Conservation (phyloP, 2,113 vertebrate species). For the Cinclus cinclus region DNA sequence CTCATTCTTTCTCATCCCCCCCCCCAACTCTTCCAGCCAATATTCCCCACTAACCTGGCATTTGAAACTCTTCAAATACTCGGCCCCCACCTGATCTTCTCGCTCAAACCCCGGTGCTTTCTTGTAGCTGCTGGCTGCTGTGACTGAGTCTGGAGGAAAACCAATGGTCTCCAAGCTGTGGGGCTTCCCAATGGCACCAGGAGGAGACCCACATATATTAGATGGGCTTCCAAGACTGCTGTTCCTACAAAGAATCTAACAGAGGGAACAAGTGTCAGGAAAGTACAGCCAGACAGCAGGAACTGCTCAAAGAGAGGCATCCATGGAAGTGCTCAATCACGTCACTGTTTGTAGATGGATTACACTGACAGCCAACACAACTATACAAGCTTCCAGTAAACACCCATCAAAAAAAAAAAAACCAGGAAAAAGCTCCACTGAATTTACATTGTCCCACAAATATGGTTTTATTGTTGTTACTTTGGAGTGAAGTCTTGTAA, state of each 20-base stretch:
- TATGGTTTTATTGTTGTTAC: neutral
- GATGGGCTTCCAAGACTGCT: slow-evolving; percentile 81
- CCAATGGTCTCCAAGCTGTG: slow-evolving; percentile 79
- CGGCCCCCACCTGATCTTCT: slow-evolving; percentile 90
- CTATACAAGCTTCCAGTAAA: neutral
- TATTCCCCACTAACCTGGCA: slow-evolving; percentile 76
- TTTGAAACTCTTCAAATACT: slow-evolving; percentile 83
- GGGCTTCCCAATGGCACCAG: slow-evolving; percentile 77
- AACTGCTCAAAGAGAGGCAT: neutral
- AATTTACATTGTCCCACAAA: neutral
- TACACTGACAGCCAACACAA: slow-evolving; percentile 4
- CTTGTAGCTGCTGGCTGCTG: slow-evolving; percentile 86
- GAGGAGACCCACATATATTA: slow-evolving; percentile 79
- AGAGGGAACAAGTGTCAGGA: slow-evolving; percentile 48
- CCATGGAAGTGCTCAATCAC: neutral
- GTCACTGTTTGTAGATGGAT: neutral
- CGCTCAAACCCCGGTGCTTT: slow-evolving; percentile 95
- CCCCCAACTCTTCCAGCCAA: slow-evolving; percentile 12
- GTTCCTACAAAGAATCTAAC: slow-evolving; percentile 81
- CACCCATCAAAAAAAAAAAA: neutral
- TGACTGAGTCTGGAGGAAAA: slow-evolving; percentile 80
- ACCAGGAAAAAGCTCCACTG: neutral
- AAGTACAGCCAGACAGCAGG: neutral
- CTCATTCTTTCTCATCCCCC: neutral
- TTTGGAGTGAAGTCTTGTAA: neutral